Evolutionary conservation across 2,888 invertebrate genomes (phyloP).

Genomic region (Dioctria rufipes): DNA sequence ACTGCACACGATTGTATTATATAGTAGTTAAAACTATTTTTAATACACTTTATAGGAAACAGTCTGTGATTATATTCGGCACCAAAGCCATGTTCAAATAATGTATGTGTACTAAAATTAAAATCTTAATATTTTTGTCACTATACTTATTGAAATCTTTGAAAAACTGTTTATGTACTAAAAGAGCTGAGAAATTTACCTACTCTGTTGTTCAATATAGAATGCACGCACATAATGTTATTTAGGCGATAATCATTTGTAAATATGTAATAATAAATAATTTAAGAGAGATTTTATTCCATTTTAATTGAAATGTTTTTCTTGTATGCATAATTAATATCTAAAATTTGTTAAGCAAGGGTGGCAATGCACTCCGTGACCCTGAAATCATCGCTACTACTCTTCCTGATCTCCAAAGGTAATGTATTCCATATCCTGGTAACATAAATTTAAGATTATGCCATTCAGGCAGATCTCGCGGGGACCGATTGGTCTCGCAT

Average conservation of each 20-base stretch:
- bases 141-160: constrained; percentile 4
- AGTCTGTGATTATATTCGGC: constrained; percentile 56
- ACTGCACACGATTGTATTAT: background rate
- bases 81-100: constrained; percentile 50
- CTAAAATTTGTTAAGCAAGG: no score
- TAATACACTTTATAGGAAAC: constrained; percentile 50
- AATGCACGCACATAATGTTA: constrained; percentile 2
- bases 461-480: no score
- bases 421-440: no score
- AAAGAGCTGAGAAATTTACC: background rate
- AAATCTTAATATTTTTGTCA: constrained; percentile 27
- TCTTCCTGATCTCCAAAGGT: no score
- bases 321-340: no score
- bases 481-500: no score
- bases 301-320: no score
- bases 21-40: constrained; percentile 34
- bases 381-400: no score
- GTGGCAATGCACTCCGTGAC: no score
- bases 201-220: background rate
- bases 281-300: no score
- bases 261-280: background rate
- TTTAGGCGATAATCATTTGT: constrained; percentile 12
- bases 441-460: no score
- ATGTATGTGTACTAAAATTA: constrained; percentile 19
- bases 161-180: background rate